Percentiles rank a stretch among this genome's conserved stretches.
Evolutionary conservation across 2,797 vertebrate species (phyloP).

Genomic region (Peromyscus melanophrys): DNA sequence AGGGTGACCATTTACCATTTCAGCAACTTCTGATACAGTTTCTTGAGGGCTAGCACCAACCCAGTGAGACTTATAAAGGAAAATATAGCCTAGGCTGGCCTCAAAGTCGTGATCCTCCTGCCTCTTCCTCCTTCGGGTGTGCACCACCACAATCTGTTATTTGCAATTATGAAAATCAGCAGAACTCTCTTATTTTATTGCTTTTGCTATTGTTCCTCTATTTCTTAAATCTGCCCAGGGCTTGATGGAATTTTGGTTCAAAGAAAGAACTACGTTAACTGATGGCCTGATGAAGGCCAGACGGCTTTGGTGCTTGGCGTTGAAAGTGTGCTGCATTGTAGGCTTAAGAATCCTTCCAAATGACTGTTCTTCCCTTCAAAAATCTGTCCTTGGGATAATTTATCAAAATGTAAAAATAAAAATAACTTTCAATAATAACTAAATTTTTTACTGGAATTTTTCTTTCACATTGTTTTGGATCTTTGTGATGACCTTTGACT

Average conservation of each 20-base stretch:
- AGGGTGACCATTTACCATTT: not conserved
- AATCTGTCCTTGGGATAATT: not conserved
- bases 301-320: not conserved
- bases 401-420: not conserved
- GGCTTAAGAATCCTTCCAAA: not conserved
- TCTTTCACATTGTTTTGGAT: not conserved
- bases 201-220: not conserved
- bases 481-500: conserved; percentile 7
- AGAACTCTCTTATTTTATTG: not conserved
- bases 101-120: too few relatives aligned
- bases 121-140: too few relatives aligned
- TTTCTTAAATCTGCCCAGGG: rapidly evolving
- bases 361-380: not conserved
- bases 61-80: not conserved
- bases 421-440: not conserved
- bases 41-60: not conserved
- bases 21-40: not conserved
- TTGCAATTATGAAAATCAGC: not conserved
- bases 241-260: not conserved
- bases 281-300: not conserved
- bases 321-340: not conserved
- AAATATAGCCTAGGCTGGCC: not conserved
- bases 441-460: not conserved
- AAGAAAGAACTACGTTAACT: not conserved
- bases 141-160: not conserved